A percentile compares a stretch with the other conserved stretches of the same genome.
These are phyloP conservation scores for Drosophila incognita DNA, from an alignment of 2,888 invertebrate genomes.

Conservation along the genomic window DNA sequence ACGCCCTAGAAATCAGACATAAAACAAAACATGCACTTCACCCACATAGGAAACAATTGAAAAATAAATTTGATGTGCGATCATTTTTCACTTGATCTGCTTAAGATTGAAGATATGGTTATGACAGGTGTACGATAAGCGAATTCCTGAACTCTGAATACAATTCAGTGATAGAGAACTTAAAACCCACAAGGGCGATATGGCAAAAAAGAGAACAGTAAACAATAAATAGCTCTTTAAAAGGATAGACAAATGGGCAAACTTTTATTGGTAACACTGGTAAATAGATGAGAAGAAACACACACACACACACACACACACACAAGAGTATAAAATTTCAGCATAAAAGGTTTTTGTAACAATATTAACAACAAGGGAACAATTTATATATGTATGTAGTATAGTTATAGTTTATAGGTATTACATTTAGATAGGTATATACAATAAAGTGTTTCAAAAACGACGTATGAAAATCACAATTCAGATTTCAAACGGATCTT, in stretches of 20 bases:
- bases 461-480: neutral
- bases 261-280: conserved; percentile 51
- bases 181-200: conserved; percentile 13
- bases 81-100: neutral
- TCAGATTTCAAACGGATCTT: neutral
- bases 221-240: conserved; percentile 55
- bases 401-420: conserved; percentile 43
- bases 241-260: conserved; percentile 63
- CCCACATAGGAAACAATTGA: conserved; percentile 13
- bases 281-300: conserved; percentile 44
- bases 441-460: conserved; percentile 63
- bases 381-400: conserved; percentile 27
- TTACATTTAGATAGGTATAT: conserved; percentile 55
- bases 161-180: conserved; percentile 14
- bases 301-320: conserved; percentile 48
- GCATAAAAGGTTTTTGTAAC: conserved; percentile 53
- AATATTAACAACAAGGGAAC: conserved; percentile 70
- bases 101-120: conserved; percentile 24
- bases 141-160: conserved; percentile 17
- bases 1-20: conserved; percentile 18
- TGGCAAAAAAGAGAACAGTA: conserved; percentile 34
- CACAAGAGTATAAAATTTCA: conserved; percentile 48
- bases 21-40: conserved; percentile 34
- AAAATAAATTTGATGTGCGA: conserved; percentile 6
- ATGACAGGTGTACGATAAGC: conserved; percentile 45